These are phyloP conservation scores for Gastrophryne carolinensis DNA, from an alignment of 2,797 vertebrate species.

Conservation along the genomic window DNA sequence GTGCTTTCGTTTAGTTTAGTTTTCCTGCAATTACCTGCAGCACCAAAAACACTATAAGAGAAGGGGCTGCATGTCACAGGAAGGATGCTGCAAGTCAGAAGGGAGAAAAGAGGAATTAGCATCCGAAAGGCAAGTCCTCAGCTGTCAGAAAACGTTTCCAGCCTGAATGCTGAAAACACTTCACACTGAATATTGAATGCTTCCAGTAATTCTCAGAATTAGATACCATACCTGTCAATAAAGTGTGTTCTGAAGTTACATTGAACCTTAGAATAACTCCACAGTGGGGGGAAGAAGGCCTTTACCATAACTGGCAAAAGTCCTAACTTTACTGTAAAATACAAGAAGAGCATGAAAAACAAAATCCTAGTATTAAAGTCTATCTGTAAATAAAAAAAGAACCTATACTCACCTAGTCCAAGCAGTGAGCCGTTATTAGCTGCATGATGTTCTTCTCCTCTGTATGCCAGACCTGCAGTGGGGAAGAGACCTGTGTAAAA, in stretches of 20 bases:
- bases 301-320: neutral
- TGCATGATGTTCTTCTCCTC: too few relatives aligned
- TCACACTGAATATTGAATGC: neutral
- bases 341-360: too few relatives aligned
- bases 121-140: neutral
- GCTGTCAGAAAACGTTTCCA: constrained; percentile 19
- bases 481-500: too few relatives aligned
- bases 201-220: constrained; percentile 6
- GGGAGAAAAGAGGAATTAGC: neutral
- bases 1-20: neutral
- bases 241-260: neutral
- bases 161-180: neutral
- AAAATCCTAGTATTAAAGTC: too few relatives aligned
- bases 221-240: constrained; percentile 2
- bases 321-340: too few relatives aligned
- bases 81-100: neutral
- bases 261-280: neutral
- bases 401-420: too few relatives aligned
- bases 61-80: neutral
- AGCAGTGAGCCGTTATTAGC: too few relatives aligned
- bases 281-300: neutral
- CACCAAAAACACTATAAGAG: neutral
- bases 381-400: too few relatives aligned
- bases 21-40: neutral
- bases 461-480: too few relatives aligned